Percentiles rank a stretch among this genome's conserved stretches.
Conservation (phyloP, 2,797 vertebrate genomes). For the Adrianichthys oophorus region DNA sequence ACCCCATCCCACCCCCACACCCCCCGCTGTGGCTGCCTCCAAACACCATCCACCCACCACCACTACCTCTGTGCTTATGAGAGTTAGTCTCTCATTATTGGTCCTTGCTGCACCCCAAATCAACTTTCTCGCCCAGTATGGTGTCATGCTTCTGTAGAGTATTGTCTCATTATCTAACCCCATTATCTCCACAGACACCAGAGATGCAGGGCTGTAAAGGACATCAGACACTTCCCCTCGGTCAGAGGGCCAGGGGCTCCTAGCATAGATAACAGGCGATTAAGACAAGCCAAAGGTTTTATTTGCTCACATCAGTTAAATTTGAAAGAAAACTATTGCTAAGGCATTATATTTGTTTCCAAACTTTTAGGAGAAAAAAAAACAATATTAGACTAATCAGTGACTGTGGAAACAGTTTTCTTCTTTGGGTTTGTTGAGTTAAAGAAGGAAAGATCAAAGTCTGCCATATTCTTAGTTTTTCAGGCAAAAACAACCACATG, state of each 20-base stretch:
- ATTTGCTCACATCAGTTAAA: slow-evolving; percentile 16
- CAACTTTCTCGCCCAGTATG: slow-evolving; percentile 65
- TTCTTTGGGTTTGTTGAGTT: neutral
- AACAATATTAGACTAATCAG: neutral
- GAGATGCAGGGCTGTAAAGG: slow-evolving; percentile 51
- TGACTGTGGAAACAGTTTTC: neutral
- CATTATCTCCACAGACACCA: slow-evolving; percentile 59
- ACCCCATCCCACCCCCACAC: no score
- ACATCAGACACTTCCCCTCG: slow-evolving; percentile 59
- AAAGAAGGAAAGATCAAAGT: no score
- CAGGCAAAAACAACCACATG: slow-evolving; percentile 5
- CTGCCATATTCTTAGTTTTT: no score
- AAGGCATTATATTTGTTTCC: no score
- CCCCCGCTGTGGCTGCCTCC: slow-evolving; percentile 58
- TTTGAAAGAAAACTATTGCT: neutral
- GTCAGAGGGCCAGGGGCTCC: slow-evolving; percentile 46
- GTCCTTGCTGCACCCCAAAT: slow-evolving; percentile 49
- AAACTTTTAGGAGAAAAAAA: no score
- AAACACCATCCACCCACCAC: slow-evolving; percentile 55
- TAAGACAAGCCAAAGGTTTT: slow-evolving; percentile 54
- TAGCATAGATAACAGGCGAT: slow-evolving; percentile 50
- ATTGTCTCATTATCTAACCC: slow-evolving; percentile 63
- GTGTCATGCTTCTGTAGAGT: slow-evolving; percentile 52
- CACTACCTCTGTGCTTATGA: slow-evolving; percentile 51
- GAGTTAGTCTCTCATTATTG: slow-evolving; percentile 80